Base-by-base conservation (phyloP, 2,888 invertebrate species). In the Dynastes tityus region DNA sequence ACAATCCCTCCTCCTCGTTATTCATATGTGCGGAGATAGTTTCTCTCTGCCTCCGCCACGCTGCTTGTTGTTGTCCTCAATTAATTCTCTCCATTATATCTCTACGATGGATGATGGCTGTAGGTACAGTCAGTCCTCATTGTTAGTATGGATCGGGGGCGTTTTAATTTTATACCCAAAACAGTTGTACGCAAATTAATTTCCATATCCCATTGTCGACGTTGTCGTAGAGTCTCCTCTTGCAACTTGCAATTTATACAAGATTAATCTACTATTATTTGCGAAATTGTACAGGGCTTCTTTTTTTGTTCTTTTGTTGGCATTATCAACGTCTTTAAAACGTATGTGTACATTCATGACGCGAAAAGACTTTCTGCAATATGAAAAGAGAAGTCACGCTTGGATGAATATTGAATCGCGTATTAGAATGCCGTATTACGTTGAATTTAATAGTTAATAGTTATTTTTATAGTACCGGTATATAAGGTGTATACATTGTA, bases 181-280 rank as follows among this genome's bases (percentile, higher is more conserved):
- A 73, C 37, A 73, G 73, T 70, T 51, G 70, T 73, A 73, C 73
- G 73, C 58, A 73, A 73, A 73, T 73, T 73, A 73, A 73, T 73
- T 73, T 73, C 37, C 6, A 58, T 73, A 55, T 58, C 16, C 73
- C 27, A 73, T 73, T 73, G 58, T 70, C 32, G 8, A 45, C 45
- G 22, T 45, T 45, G 2, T 22, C 45, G 11, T 8, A 8, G 27
- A 49, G 40, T 67, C 22, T 45, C 1, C n/a, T n/a, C 13, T 16
- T 40, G 45, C 45, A n/a, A 67, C 27, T 61, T 61, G 61, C 67
- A 22, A 49, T 67, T 67, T 67, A 22, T 9, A 49, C 40, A 22
- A 40, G 67, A 40, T 67, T 67, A 49, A 11, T 45, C 49, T 45
- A 16, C 22, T 22, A 49, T 67, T 40, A 37, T 32, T 13, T 32